Evolutionary conservation across 2,888 invertebrate species (phyloP).

Genomic region (Crossocerus cetratus): DNA sequence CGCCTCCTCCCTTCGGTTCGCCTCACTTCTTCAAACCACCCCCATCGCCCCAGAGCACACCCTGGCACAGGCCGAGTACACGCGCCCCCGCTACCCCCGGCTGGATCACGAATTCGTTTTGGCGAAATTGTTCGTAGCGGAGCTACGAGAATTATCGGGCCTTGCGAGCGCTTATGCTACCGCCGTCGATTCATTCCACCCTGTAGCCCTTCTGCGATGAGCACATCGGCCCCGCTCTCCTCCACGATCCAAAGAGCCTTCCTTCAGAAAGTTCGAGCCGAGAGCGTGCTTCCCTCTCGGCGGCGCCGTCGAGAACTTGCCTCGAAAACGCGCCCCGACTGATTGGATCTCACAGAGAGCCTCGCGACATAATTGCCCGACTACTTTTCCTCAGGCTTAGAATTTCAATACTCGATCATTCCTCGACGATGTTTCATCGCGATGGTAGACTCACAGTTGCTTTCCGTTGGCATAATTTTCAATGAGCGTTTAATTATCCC

Average conservation of each 20-base stretch:
- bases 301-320: too few species aligned
- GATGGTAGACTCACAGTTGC: too few species aligned
- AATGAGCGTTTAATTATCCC: too few species aligned
- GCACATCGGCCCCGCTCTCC: neutral
- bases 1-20: slow-evolving; percentile 1
- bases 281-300: neutral
- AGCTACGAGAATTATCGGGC: slow-evolving; percentile 54
- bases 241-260: slow-evolving; percentile 23
- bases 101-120: slow-evolving; percentile 61
- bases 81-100: slow-evolving; percentile 27
- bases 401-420: too few species aligned
- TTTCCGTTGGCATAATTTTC: too few species aligned
- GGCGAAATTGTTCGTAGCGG: slow-evolving; percentile 56
- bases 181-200: slow-evolving; percentile 31
- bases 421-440: too few species aligned
- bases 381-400: too few species aligned
- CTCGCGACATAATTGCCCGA: too few species aligned
- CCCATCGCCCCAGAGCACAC: slow-evolving; percentile 2
- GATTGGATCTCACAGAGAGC: too few species aligned
- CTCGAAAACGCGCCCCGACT: too few species aligned
- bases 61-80: neutral
- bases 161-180: slow-evolving; percentile 49
- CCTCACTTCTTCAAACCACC: neutral
- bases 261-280: slow-evolving; percentile 28
- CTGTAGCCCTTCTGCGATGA: slow-evolving; percentile 3